These are phyloP conservation scores for Parnassius glacialis DNA, from an alignment of 2,888 invertebrate genomes.

Conservation along the genomic window DNA sequence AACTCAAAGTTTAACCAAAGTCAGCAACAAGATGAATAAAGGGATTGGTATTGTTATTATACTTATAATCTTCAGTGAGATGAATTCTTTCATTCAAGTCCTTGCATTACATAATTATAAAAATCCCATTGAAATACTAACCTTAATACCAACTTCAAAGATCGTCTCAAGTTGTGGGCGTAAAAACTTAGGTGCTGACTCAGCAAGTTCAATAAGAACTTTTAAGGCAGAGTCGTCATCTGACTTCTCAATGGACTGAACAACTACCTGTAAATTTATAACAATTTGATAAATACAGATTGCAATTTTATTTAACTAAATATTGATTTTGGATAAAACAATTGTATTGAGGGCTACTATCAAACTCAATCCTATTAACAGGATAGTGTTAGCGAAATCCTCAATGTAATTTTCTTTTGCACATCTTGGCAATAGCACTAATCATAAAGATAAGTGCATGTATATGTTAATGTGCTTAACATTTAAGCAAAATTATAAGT, in stretches of 20 bases:
- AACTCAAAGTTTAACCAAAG: no score
- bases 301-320: slow-evolving; percentile 2
- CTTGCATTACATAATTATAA: slow-evolving; percentile 6
- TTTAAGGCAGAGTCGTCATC: slow-evolving; percentile 96
- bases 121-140: slow-evolving; percentile 43
- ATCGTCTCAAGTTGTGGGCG: slow-evolving; percentile 92
- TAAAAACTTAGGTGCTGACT: slow-evolving; percentile 95
- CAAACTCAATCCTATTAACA: slow-evolving; percentile 68
- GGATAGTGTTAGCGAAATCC: slow-evolving; percentile 75
- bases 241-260: slow-evolving; percentile 89
- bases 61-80: slow-evolving; percentile 6
- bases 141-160: slow-evolving; percentile 93
- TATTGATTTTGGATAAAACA: background rate
- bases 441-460: slow-evolving; percentile 55
- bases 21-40: no score
- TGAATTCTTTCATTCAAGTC: slow-evolving; percentile 14
- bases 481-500: no score
- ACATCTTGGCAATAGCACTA: slow-evolving; percentile 68
- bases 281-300: background rate
- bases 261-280: slow-evolving; percentile 79
- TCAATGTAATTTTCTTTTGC: slow-evolving; percentile 58
- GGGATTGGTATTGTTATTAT: background rate
- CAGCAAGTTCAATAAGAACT: slow-evolving; percentile 95
- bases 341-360: slow-evolving; percentile 73
- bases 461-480: slow-evolving; percentile 55